These are phyloP conservation scores for Neomorphus geoffroyi DNA, from an alignment of 2,797 vertebrate species.

Conservation along the genomic window DNA sequence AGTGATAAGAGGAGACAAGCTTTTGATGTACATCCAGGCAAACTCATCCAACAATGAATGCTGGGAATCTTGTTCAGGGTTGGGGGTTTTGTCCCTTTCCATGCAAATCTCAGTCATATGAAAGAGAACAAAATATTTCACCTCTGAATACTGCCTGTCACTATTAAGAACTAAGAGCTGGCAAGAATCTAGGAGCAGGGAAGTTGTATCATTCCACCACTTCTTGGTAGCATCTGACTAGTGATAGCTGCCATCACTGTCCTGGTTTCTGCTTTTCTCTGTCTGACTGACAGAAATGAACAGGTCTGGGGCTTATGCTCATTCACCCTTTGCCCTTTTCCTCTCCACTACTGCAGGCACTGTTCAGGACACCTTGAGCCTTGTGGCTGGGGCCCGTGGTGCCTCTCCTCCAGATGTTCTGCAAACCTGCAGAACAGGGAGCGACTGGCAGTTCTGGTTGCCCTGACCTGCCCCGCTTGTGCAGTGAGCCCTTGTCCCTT, in stretches of 20 bases:
- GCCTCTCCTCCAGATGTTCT: not conserved
- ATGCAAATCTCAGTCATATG: not conserved
- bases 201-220: not conserved
- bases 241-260: not conserved
- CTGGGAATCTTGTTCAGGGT: not conserved
- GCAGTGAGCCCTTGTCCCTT: not conserved
- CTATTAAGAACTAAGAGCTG: not conserved
- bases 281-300: not conserved
- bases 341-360: accelerated
- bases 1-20: not conserved
- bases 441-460: not conserved
- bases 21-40: not conserved
- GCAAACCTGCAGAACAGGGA: not conserved
- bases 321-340: not conserved
- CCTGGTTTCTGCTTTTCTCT: not conserved
- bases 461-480: not conserved
- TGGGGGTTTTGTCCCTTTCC: not conserved
- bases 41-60: not conserved
- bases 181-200: not conserved
- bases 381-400: accelerated
- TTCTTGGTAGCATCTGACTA: not conserved
- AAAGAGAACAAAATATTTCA: not conserved
- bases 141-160: not conserved
- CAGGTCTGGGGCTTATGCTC: not conserved
- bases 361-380: accelerated